Percentiles rank a stretch among this genome's conserved stretches.
Evolutionary conservation across 2,113 vertebrate genomes (phyloP).

Genomic region (Chaetops frenatus): DNA sequence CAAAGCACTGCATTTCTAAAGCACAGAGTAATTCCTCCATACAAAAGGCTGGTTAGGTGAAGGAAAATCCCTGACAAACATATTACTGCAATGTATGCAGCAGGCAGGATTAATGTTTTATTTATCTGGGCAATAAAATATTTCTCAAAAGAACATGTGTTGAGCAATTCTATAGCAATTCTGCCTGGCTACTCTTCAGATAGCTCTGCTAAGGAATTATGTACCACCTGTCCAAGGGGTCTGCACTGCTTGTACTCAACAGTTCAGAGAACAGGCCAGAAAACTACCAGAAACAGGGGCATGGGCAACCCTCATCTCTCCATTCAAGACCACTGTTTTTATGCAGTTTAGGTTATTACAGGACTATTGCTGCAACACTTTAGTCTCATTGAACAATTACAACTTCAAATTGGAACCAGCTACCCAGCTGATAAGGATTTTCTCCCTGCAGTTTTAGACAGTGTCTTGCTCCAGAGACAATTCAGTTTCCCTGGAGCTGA

Average conservation of each 20-base stretch:
- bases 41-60: neutral
- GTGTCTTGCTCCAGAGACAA: neutral
- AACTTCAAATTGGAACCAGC: neutral
- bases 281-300: neutral
- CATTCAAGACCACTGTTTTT: neutral
- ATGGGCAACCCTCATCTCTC: neutral
- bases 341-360: neutral
- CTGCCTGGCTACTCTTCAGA: neutral
- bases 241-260: neutral
- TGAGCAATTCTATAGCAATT: neutral
- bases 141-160: neutral
- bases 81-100: neutral
- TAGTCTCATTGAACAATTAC: neutral
- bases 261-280: neutral
- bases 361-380: neutral
- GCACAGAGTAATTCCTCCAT: neutral
- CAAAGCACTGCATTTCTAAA: neutral
- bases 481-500: neutral
- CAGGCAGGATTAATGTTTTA: neutral
- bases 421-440: neutral
- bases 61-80: neutral
- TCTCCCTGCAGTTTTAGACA: neutral
- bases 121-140: neutral
- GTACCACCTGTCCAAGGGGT: neutral
- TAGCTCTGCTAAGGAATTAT: neutral